Evolutionary conservation across 2,113 vertebrate species (phyloP), one percentile per base, ranked within the genome.

Genomic region (Garra rufa): DNA sequence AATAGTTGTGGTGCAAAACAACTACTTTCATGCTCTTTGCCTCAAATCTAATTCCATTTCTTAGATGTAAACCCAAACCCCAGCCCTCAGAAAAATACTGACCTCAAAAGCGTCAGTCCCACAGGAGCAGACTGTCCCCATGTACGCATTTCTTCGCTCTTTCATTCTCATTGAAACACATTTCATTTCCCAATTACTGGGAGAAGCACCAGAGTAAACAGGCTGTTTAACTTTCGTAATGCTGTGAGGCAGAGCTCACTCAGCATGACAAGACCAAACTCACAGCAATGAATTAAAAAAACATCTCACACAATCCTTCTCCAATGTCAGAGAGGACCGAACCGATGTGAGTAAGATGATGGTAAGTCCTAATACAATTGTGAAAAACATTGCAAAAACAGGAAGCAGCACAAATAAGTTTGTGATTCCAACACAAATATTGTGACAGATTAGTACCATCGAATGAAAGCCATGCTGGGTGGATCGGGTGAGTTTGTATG

Each of bases 381-480:
- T 30, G 24, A 85, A 75, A 81, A 55, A 9, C 83, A 87, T 73
- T 71, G 34, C 81, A 91, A 92, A 94, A 92, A 93, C 86, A 93
- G 89, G 87, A 92, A 89, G 90, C 88, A 34, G 77, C 87, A 89
- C 91, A 93, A 91, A 94, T 73, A 83, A 65, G 19, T 71, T 6
- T 86, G 77, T 50, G 89, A 93, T 94, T 86, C 88, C 88, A 69
- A 82, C 88, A 69, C 88, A 90, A 91, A 92, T 92, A 92, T 82
- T 79, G 77, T 61, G 44, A 86, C 77, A 84, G 87, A 76, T 90
- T 88, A 90, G 88, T 71, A 84, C 74, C 85, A 50, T 67, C 24
- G 73, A 86, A 76, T 85, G 87, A 82, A 76, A 88, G 90, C 92
- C 92, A 92, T 94, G 92, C 91, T 85, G 85, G 83, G 86, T 91